Conservation (phyloP, 2,888 invertebrate species). For the Schizaphis graminum region DNA sequence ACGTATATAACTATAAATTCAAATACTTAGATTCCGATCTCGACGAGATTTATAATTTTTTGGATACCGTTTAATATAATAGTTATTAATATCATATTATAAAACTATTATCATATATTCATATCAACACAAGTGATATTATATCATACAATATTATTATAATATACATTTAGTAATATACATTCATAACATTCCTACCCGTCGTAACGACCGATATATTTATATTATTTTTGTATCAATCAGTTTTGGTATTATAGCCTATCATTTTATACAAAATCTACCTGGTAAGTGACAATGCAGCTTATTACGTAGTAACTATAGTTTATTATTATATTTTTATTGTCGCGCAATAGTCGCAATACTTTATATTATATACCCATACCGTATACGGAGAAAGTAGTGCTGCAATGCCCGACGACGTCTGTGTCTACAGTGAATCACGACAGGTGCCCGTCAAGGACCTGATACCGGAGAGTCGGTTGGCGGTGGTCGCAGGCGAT, state of each 20-base stretch:
- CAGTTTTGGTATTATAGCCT: not conserved
- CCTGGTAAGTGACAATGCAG: not conserved
- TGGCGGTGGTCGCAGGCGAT: not conserved
- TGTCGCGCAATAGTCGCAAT: not conserved
- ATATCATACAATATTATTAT: not conserved
- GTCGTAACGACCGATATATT: not conserved
- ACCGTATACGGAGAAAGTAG: not conserved
- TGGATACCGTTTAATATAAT: not conserved
- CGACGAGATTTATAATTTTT: not conserved
- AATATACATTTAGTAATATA: not conserved
- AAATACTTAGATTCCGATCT: not conserved
- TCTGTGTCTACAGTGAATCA: not conserved
- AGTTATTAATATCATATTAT: not conserved
- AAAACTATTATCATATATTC: not conserved
- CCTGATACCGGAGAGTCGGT: slow-evolving; percentile 48
- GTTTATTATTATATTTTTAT: not conserved
- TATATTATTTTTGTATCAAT: not conserved
- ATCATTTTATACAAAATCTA: not conserved
- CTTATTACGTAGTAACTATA: not conserved
- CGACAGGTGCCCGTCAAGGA: not conserved
- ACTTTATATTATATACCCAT: not conserved
- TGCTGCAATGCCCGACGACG: not conserved
- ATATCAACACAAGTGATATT: not conserved
- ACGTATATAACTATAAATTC: not conserved
- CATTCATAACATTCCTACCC: not conserved